Percentiles rank a stretch among this genome's conserved stretches.
Conservation (phyloP, 2,888 invertebrate genomes). For the Drosophila quasianomalipes region DNA sequence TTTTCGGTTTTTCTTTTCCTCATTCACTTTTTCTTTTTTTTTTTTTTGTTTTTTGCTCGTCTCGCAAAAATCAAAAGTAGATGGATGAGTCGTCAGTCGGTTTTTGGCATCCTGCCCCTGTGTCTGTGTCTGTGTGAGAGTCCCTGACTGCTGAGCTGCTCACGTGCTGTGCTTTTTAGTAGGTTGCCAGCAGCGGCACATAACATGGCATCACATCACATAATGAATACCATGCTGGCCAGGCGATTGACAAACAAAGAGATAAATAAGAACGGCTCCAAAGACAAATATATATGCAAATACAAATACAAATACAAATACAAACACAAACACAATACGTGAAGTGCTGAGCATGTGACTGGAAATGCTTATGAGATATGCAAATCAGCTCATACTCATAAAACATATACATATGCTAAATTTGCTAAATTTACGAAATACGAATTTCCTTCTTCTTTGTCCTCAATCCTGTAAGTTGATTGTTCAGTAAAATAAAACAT, state of each 20-base stretch:
- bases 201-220: background rate
- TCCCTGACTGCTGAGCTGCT: conserved; percentile 26
- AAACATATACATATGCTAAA: background rate
- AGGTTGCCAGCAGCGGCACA: conserved; percentile 6
- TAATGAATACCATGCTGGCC: conserved; percentile 48
- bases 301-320: conserved; percentile 24
- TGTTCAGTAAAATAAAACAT: background rate
- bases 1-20: conserved; percentile 14
- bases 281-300: conserved; percentile 36
- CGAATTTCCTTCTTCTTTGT: background rate
- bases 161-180: conserved; percentile 38
- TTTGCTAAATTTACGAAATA: background rate
- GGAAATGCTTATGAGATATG: conserved; percentile 40
- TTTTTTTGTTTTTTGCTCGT: conserved; percentile 1
- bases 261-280: conserved; percentile 17
- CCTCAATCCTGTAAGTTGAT: background rate
- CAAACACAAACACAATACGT: conserved; percentile 21
- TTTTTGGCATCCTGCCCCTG: conserved; percentile 18
- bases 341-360: conserved; percentile 32
- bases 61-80: conserved; percentile 45
- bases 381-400: conserved; percentile 25
- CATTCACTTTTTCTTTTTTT: conserved; percentile 1
- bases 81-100: conserved; percentile 34
- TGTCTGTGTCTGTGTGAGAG: conserved; percentile 14
- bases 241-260: conserved; percentile 36